Conservation (phyloP, 2,113 vertebrate species). For the Corythoichthys haematopterus region DNA sequence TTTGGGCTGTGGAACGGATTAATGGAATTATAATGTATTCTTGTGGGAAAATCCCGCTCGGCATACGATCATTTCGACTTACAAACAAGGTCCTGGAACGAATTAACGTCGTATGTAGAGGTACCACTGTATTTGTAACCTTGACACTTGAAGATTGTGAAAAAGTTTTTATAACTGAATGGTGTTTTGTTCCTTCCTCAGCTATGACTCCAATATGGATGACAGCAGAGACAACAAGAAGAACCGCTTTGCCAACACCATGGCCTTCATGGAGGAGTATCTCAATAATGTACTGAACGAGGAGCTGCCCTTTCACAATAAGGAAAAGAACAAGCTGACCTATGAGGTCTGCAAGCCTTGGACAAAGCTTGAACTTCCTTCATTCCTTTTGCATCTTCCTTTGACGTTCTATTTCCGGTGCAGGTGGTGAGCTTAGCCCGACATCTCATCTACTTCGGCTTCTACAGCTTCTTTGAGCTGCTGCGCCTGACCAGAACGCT, state of each 20-base stretch:
- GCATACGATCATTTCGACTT: too few relatives aligned
- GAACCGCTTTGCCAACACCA: constrained; percentile 93
- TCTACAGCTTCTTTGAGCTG: constrained; percentile 98
- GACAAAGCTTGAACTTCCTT: too few relatives aligned
- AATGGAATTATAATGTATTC: too few relatives aligned
- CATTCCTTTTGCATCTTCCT: rapidly evolving
- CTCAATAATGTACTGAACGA: constrained; percentile 93
- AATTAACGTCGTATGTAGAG: too few relatives aligned
- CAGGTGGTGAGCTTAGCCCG: constrained; percentile 94
- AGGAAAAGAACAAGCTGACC: constrained; percentile 97
- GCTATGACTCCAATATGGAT: constrained; percentile 95
- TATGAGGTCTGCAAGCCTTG: constrained; percentile 80
- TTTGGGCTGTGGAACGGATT: too few relatives aligned
- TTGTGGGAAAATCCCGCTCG: too few relatives aligned
- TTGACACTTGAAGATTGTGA: background rate
- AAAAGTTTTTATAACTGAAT: background rate
- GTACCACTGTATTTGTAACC: too few relatives aligned
- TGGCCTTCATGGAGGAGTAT: constrained; percentile 97
- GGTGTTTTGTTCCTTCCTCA: constrained; percentile 38
- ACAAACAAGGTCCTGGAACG: too few relatives aligned
- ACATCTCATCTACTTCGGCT: constrained; percentile 97
- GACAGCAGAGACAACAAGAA: constrained; percentile 92
- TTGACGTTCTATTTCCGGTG: background rate
- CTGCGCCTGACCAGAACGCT: constrained; percentile 89
- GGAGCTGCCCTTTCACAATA: constrained; percentile 87